Evolutionary conservation across 2,113 vertebrate species (phyloP).

Genomic region (Melanerpes aurifrons): DNA sequence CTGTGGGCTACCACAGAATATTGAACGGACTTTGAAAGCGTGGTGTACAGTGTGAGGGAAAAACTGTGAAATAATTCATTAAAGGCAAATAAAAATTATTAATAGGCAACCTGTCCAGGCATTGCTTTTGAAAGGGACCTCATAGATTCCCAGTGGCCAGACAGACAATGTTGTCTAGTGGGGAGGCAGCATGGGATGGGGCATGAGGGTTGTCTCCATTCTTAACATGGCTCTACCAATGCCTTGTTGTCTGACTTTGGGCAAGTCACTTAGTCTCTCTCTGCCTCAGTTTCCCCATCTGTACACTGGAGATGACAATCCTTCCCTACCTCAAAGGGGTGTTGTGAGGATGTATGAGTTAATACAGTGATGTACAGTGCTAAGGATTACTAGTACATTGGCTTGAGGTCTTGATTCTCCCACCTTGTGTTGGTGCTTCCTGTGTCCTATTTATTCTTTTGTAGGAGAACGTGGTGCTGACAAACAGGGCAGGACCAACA

Average conservation of each 20-base stretch:
- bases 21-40: conserved; percentile 2
- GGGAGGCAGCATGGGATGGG: not conserved
- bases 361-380: conserved; percentile 64
- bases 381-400: conserved; percentile 61
- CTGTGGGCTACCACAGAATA: conserved; percentile 31
- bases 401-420: conserved; percentile 57
- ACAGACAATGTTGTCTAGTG: not conserved
- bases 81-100: conserved; percentile 74
- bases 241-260: conserved; percentile 17
- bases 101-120: conserved; percentile 57
- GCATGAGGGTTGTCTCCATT: not conserved
- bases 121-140: conserved; percentile 63
- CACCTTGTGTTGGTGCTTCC: conserved; percentile 36
- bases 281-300: conserved; percentile 60
- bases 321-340: conserved; percentile 72
- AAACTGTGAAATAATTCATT: conserved; percentile 64
- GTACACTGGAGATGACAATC: conserved; percentile 23
- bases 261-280: conserved; percentile 41
- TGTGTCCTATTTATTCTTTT: conserved; percentile 31
- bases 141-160: not conserved
- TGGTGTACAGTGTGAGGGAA: conserved; percentile 52
- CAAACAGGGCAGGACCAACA: not conserved
- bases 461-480: not conserved
- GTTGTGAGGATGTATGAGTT: conserved; percentile 71
- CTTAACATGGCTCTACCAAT: conserved; percentile 1